Percentiles rank a stretch among this genome's conserved stretches.
These are phyloP conservation scores for Malaclemys terrapin DNA, from an alignment of 2,113 vertebrate genomes.

Conservation along the genomic window DNA sequence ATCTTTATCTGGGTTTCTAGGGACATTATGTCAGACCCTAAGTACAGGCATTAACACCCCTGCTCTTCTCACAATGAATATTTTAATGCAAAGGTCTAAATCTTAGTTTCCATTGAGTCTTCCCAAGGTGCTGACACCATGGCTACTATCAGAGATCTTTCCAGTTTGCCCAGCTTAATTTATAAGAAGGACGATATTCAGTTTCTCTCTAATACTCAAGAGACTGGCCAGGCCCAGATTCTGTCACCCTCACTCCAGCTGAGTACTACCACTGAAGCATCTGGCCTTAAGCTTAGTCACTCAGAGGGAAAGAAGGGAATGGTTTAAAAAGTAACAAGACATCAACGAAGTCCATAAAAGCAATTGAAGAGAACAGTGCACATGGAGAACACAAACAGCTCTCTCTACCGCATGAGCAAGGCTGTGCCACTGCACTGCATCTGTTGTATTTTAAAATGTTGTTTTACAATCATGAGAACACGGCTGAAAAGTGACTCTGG, in stretches of 20 bases:
- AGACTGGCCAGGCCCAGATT: background rate
- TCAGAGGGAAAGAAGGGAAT: background rate
- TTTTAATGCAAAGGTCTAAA: slow-evolving; percentile 22
- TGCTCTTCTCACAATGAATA: background rate
- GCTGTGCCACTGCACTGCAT: background rate
- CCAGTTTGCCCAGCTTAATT: background rate
- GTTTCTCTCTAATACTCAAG: background rate
- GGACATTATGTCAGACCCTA: background rate
- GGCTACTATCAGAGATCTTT: background rate
- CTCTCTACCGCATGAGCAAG: background rate
- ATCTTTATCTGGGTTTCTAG: background rate
- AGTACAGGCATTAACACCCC: background rate
- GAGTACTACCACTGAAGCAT: background rate
- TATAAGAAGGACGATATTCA: background rate
- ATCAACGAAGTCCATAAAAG: background rate
- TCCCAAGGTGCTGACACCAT: slow-evolving; percentile 5
- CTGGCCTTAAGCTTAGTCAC: background rate
- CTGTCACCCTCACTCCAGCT: background rate
- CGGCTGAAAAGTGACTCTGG: slow-evolving; percentile 41
- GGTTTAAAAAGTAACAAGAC: background rate
- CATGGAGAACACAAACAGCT: background rate
- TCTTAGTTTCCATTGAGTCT: slow-evolving; percentile 42
- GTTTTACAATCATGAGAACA: slow-evolving; percentile 52
- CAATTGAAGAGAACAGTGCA: background rate
- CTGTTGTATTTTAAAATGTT: background rate